Evolutionary conservation across 2,113 vertebrate genomes (phyloP).

Genomic region (Bos indicus): DNA sequence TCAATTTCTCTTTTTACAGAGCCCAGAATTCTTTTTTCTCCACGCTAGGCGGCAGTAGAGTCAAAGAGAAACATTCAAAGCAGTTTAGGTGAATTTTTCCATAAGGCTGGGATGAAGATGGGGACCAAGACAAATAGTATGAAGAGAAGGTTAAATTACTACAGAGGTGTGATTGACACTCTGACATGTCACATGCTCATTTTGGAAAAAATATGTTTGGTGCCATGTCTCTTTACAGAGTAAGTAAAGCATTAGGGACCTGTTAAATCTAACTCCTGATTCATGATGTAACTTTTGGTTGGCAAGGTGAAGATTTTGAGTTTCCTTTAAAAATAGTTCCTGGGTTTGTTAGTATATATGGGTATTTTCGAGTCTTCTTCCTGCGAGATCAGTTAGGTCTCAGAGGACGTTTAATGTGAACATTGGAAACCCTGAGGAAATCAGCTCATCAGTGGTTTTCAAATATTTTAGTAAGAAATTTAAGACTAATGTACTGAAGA

Average conservation of each 20-base stretch:
- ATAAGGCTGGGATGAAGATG: not conserved
- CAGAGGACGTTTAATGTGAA: not conserved
- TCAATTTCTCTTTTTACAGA: not conserved
- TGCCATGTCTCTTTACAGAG: not conserved
- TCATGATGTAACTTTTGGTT: not conserved
- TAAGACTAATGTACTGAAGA: not conserved
- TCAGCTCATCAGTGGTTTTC: not conserved
- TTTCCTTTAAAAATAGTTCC: not conserved
- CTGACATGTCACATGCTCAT: not conserved
- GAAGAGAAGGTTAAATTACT: not conserved
- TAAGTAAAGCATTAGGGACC: not conserved
- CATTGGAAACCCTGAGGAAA: not conserved
- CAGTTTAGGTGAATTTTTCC: not conserved
- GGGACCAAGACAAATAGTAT: not conserved
- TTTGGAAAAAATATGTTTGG: not conserved
- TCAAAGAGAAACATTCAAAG: slow-evolving; percentile 19
- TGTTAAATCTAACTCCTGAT: not conserved
- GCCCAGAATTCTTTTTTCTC: not conserved
- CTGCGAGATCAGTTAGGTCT: not conserved
- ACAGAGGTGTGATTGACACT: not conserved
- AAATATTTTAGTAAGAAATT: not conserved
- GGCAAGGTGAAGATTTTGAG: not conserved
- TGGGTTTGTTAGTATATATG: not conserved
- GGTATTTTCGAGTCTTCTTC: not conserved
- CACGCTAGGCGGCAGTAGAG: slow-evolving; percentile 54